These are phyloP conservation scores for Corythoichthys haematopterus DNA, from an alignment of 2,113 vertebrate species.

Conservation along the genomic window DNA sequence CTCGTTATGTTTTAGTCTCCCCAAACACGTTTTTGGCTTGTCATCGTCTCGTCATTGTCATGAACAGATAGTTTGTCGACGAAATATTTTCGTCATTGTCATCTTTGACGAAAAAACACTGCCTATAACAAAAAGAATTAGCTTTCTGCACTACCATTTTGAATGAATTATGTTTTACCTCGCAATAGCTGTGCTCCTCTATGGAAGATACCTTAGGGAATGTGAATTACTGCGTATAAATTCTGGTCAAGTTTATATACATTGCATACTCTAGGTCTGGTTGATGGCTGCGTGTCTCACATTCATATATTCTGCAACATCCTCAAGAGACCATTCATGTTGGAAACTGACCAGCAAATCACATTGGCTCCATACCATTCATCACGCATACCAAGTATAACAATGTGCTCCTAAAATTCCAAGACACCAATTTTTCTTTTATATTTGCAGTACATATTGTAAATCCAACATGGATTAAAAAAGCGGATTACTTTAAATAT, in stretches of 20 bases:
- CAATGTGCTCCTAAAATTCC: constrained; percentile 68
- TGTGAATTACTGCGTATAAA: neutral
- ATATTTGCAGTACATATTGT: constrained; percentile 74
- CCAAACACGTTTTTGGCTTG: too few relatives aligned
- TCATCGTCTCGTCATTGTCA: too few relatives aligned
- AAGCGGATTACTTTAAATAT: constrained; percentile 70
- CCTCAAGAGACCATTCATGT: constrained; percentile 16
- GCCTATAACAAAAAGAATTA: too few relatives aligned
- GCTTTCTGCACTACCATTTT: too few relatives aligned
- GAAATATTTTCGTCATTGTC: too few relatives aligned
- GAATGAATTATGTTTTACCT: too few relatives aligned
- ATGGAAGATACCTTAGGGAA: neutral
- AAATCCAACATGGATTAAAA: constrained; percentile 69
- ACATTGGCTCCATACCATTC: constrained; percentile 47
- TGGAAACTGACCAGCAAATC: constrained; percentile 19
- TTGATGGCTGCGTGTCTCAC: neutral
- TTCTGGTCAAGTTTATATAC: constrained; percentile 11
- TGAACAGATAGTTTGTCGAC: too few relatives aligned
- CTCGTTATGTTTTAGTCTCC: too few relatives aligned
- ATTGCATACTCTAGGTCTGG: neutral
- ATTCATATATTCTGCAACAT: neutral
- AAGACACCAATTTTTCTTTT: constrained; percentile 70
- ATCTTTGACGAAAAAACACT: too few relatives aligned
- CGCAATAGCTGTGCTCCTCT: too few relatives aligned
- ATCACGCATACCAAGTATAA: constrained; percentile 47